These are phyloP conservation scores for Ganaspis brasiliensis DNA, from an alignment of 2,888 invertebrate species.

Conservation along the genomic window DNA sequence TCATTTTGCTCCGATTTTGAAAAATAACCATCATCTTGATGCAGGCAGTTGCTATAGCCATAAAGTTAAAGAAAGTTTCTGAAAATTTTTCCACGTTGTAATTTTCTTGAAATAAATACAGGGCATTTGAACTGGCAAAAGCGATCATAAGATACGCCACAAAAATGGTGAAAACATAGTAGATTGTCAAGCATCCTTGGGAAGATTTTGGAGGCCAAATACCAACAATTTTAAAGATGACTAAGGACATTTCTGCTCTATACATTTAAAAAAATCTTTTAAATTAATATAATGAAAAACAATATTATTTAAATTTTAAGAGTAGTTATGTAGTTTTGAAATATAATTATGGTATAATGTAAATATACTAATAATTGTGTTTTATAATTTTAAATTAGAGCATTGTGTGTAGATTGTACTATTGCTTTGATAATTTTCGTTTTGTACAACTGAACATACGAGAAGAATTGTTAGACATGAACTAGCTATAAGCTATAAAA, in stretches of 20 bases:
- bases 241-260: neutral
- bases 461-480: too few relatives aligned
- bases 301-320: too few relatives aligned
- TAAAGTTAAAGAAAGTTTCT: neutral
- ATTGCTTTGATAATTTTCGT: too few relatives aligned
- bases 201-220: neutral
- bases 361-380: too few relatives aligned
- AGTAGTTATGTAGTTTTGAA: too few relatives aligned
- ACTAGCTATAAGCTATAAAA: too few relatives aligned
- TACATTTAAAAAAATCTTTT: too few relatives aligned
- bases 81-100: neutral
- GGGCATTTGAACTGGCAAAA: neutral
- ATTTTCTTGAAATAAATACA: neutral
- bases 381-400: too few relatives aligned
- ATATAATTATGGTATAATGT: too few relatives aligned
- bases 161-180: neutral
- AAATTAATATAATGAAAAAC: too few relatives aligned
- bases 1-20: neutral
- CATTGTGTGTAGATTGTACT: too few relatives aligned
- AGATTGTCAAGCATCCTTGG: neutral
- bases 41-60: neutral
- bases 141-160: neutral
- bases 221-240: neutral
- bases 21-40: neutral
- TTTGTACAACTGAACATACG: too few relatives aligned